Evolutionary conservation across 1,140 invertebrate genomes (phyloP), one percentile per base, ranked within the genome.

Genomic region (Nasonia vitripennis): DNA sequence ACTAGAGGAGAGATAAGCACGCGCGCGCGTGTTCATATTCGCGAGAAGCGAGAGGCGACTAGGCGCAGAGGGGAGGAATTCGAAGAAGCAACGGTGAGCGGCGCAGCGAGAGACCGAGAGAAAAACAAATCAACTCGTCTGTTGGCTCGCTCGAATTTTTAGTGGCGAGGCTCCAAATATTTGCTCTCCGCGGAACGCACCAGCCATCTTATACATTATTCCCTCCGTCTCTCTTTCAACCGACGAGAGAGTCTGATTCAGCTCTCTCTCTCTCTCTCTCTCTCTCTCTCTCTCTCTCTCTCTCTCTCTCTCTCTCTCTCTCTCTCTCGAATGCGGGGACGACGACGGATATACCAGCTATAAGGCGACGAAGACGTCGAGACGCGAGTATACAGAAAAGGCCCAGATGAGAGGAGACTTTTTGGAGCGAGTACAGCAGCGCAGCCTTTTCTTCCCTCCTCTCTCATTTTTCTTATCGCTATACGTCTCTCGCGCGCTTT

Each of bases 111-210:
- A 45, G 27, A 27, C 27, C 9, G 41, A 45, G 41, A 11, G 55
- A 62, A 55, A 91, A 93, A 92, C 92, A 93, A 93, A 93, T 93
- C 93, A 92, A 92, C 90, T 92, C 87, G 90, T 91, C 90, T 88
- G 90, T 91, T 93, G 92, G 92, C 92, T 92, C 89, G 92, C 89
- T 90, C 90, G 90, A 93, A 90, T 93, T 92, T 93, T 93, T 93
- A 93, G 91, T 93, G 92, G 92, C 93, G 89, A 89, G 89, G 89
- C 90, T 93, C 92, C 93, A 93, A 93, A 93, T 93, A 93, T 92
- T 93, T 92, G 91, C 90, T 91, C 89, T 89, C 27, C 27, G 88
- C 91, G 89, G 88, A 88, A 88, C 77, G 83, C 55, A 87, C 86
- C 84, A 83, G 86, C 62, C 67, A 87, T 77, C 86, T 85, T 83